Percentiles rank a stretch among this genome's conserved stretches.
Evolutionary conservation across 2,113 vertebrate genomes (phyloP).

Genomic region (Muntiacus muntjak): DNA sequence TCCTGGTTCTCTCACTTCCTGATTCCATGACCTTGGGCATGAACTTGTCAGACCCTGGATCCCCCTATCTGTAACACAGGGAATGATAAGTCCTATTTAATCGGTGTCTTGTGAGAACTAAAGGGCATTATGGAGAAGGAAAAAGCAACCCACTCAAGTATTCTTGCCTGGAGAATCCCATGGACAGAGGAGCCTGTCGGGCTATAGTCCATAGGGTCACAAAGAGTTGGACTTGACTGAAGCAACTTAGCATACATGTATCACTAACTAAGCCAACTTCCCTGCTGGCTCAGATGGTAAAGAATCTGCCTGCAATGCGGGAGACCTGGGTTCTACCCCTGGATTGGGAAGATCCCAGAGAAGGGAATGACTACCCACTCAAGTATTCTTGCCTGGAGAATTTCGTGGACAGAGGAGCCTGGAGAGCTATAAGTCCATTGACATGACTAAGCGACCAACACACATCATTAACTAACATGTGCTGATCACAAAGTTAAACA

Average conservation of each 20-base stretch:
- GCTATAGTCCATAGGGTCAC: background rate
- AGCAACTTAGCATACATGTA: too few relatives aligned
- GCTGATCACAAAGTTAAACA: background rate
- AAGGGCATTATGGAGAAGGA: background rate
- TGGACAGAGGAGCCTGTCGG: background rate
- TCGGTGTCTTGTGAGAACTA: background rate
- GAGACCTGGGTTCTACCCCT: too few relatives aligned
- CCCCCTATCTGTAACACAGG: background rate
- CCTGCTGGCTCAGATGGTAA: too few relatives aligned
- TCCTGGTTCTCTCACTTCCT: background rate
- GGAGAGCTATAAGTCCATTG: background rate
- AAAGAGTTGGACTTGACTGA: too few relatives aligned
- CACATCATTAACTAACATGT: too few relatives aligned
- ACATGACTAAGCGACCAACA: background rate
- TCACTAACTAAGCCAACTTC: too few relatives aligned
- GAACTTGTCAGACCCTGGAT: background rate
- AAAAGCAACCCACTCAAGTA: background rate
- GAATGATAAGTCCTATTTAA: background rate
- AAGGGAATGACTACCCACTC: too few relatives aligned
- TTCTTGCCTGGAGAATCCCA: background rate
- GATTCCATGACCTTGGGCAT: background rate
- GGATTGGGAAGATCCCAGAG: too few relatives aligned
- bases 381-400: too few relatives aligned
- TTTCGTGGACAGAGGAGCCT: too few relatives aligned
- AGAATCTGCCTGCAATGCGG: too few relatives aligned